These are phyloP conservation scores for Mobula hypostoma DNA, from an alignment of 2,113 vertebrate species.

Conservation along the genomic window DNA sequence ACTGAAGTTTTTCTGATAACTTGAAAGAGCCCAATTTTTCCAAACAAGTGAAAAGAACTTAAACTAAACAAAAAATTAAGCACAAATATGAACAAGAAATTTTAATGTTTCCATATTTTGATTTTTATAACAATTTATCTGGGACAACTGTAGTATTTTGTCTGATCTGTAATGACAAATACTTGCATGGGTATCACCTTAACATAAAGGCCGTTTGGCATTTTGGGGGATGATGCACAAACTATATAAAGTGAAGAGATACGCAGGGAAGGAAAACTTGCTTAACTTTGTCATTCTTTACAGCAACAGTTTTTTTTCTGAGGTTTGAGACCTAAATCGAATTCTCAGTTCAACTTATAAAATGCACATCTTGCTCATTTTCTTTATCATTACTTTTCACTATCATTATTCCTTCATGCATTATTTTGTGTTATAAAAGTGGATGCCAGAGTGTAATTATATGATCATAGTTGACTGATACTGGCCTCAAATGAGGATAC, in stretches of 20 bases:
- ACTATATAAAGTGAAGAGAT: neutral
- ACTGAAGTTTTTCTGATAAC: too few species aligned
- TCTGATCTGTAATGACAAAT: neutral
- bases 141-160: neutral
- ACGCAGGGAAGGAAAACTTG: neutral
- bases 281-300: neutral
- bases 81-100: neutral
- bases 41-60: too few species aligned
- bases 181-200: neutral
- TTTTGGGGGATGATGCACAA: neutral
- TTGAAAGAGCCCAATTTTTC: too few species aligned
- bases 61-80: too few species aligned
- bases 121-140: neutral
- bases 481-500: too few species aligned
- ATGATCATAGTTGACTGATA: too few species aligned
- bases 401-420: neutral
- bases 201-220: neutral
- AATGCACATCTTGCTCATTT: neutral
- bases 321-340: neutral
- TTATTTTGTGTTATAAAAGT: neutral
- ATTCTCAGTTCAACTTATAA: neutral
- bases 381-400: neutral
- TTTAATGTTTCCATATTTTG: neutral
- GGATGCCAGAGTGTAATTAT: neutral
- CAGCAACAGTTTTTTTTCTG: neutral